Conservation (phyloP, 2,797 vertebrate species). For the Graptemys geographica region DNA sequence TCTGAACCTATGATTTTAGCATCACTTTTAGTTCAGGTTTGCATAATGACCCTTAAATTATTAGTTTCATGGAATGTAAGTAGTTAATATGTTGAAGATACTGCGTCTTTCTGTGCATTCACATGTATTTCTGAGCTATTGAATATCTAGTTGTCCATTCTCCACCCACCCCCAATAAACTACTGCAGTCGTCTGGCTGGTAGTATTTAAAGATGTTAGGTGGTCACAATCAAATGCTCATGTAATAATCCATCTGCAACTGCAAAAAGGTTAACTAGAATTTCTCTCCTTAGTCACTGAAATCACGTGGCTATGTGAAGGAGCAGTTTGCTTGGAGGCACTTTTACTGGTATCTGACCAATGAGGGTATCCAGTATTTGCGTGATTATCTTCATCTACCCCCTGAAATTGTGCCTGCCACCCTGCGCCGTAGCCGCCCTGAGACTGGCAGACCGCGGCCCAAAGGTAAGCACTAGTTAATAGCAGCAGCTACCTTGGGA, state of each 20-base stretch:
- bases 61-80: not conserved
- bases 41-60: rapidly evolving
- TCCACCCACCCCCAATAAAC: rapidly evolving
- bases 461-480: constrained; percentile 85
- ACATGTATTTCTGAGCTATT: rapidly evolving
- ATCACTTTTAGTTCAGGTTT: not conserved
- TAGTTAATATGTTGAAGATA: not conserved
- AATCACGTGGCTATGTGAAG: constrained; percentile 98
- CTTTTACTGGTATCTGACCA: constrained; percentile 99
- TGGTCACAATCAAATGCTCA: rapidly evolving
- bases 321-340: constrained; percentile 99
- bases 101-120: rapidly evolving
- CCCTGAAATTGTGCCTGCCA: constrained; percentile 97
- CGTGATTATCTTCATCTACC: constrained; percentile 97
- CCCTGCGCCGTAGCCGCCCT: constrained; percentile 94
- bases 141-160: not conserved
- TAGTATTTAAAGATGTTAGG: rapidly evolving
- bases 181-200: not conserved
- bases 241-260: not conserved
- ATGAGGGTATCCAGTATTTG: constrained; percentile 98
- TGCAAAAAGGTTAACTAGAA: not conserved
- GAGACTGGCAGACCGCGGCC: constrained; percentile 97
- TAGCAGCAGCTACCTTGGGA: not conserved
- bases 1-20: not conserved
- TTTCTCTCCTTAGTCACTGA: constrained; percentile 88